Evolutionary conservation across 2,888 invertebrate genomes (phyloP).

Genomic region (Leptinotarsa rubiginosa): DNA sequence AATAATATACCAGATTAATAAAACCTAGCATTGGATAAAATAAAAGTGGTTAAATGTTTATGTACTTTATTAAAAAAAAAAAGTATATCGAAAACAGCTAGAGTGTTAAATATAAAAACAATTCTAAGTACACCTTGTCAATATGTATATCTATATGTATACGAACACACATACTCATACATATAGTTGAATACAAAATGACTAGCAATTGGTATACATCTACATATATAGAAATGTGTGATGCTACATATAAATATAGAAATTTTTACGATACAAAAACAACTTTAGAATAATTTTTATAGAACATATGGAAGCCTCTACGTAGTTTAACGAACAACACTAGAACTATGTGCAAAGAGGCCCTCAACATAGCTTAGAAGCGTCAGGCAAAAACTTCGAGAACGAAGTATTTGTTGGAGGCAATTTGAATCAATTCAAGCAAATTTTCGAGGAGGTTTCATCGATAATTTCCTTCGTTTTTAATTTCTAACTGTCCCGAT

Average conservation of each 20-base stretch:
- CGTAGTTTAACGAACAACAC: slow-evolving; percentile 63
- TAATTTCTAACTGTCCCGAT: neutral
- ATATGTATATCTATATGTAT: slow-evolving; percentile 46
- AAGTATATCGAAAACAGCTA: slow-evolving; percentile 61
- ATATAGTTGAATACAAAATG: slow-evolving; percentile 42
- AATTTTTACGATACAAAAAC: slow-evolving; percentile 51
- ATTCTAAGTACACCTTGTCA: slow-evolving; percentile 62
- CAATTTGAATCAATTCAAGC: slow-evolving; percentile 41
- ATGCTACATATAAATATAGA: slow-evolving; percentile 43
- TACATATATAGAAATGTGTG: slow-evolving; percentile 43
- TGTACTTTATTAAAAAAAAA: slow-evolving; percentile 59
- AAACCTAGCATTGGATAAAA: slow-evolving; percentile 62
- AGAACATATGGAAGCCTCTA: slow-evolving; percentile 65
- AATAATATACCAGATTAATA: slow-evolving; percentile 58
- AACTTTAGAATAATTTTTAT: slow-evolving; percentile 58
- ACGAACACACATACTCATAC: slow-evolving; percentile 40
- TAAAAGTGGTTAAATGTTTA: slow-evolving; percentile 60
- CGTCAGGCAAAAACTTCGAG: slow-evolving; percentile 59
- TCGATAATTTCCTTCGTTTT: neutral
- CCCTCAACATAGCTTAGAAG: slow-evolving; percentile 55
- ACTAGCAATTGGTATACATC: slow-evolving; percentile 35
- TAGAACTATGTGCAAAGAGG: slow-evolving; percentile 64
- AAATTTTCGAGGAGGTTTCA: slow-evolving; percentile 29
- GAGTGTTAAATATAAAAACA: slow-evolving; percentile 63
- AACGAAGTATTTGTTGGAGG: slow-evolving; percentile 28